phyloP scores from a whole-genome alignment of 2,797 vertebrate species.

The Scolopax bukidnonensis region DNA sequence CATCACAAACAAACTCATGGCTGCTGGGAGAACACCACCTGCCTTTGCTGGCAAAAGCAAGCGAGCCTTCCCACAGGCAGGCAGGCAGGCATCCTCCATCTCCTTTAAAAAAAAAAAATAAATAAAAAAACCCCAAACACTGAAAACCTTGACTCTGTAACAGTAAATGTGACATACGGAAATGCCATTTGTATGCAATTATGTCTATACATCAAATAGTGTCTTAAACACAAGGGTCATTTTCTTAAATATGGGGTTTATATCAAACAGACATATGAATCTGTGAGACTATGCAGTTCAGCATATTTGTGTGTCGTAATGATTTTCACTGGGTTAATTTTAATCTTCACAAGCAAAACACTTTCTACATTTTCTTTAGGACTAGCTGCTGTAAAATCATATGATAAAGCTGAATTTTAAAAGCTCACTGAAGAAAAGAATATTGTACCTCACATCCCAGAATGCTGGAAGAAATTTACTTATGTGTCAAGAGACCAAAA shows the following conservation, averaged over 20 bases:
- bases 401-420: background rate
- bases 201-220: background rate
- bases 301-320: background rate
- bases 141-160: background rate
- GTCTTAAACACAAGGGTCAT: background rate
- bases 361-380: background rate
- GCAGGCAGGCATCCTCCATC: background rate
- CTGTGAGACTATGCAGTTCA: background rate
- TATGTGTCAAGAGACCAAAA: background rate
- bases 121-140: background rate
- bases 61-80: background rate
- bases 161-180: background rate
- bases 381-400: background rate
- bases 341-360: background rate
- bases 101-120: background rate
- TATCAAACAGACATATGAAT: background rate
- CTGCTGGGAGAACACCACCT: conserved; percentile 41
- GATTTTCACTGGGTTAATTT: background rate
- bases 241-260: background rate
- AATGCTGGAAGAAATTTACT: background rate
- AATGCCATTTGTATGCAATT: background rate
- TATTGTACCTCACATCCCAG: background rate
- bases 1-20: conserved; percentile 23
- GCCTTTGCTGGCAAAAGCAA: conserved; percentile 29
- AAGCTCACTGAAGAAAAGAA: background rate